A percentile compares a stretch with the other conserved stretches of the same genome.
phyloP scores from a whole-genome alignment of 2,113 vertebrate species.

The Tricholaema leucomelas region DNA sequence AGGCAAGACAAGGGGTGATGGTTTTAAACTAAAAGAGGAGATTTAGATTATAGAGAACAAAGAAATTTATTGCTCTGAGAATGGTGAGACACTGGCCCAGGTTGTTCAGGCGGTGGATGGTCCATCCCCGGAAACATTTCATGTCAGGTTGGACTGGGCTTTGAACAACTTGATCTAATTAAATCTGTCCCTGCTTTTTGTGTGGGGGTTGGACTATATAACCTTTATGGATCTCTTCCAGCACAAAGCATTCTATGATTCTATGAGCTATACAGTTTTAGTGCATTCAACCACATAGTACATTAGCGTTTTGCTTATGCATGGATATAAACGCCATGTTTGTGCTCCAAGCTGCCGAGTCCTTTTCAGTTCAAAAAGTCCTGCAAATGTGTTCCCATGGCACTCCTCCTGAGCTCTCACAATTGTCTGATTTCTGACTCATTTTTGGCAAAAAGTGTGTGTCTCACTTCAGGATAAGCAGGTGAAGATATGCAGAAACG shows the following conservation, averaged over 20 bases:
- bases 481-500: not conserved
- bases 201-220: not conserved
- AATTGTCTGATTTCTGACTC: not conserved
- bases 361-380: not conserved
- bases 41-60: too few species aligned
- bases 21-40: too few species aligned
- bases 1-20: too few species aligned
- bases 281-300: not conserved
- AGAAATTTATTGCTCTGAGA: too few species aligned
- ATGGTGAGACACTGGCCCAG: too few species aligned
- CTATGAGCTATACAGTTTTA: not conserved
- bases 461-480: not conserved
- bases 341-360: not conserved
- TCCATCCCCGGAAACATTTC: too few species aligned
- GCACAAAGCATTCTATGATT: not conserved
- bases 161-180: not conserved
- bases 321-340: rapidly evolving
- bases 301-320: not conserved
- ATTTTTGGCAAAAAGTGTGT: not conserved
- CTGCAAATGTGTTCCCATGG: not conserved
- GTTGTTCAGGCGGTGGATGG: too few species aligned
- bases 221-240: not conserved
- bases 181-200: not conserved
- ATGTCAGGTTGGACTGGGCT: too few species aligned
- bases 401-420: not conserved